phyloP scores from a whole-genome alignment of 2,113 vertebrate species.

The Myrmophylax atrothorax region DNA sequence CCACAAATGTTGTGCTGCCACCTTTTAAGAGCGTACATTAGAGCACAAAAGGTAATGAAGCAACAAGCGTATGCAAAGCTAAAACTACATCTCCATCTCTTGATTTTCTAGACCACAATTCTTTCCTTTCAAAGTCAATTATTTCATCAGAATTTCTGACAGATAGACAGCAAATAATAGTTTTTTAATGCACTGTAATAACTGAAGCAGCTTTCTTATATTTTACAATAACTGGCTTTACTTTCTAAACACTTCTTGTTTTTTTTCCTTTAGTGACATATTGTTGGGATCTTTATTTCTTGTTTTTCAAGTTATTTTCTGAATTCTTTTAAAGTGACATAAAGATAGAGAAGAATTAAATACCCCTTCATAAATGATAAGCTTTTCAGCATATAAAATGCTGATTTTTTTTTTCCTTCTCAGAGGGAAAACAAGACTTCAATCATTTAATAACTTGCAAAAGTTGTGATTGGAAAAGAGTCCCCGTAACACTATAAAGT shows the following conservation, averaged over 20 bases:
- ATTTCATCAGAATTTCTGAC: neutral
- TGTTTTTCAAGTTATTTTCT: neutral
- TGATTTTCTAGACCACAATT: neutral
- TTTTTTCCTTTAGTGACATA: neutral
- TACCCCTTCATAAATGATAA: neutral
- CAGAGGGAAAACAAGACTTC: neutral
- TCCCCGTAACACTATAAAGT: neutral
- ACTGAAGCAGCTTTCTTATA: neutral
- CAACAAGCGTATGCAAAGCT: neutral
- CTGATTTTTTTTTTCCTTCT: neutral
- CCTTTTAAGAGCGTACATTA: neutral
- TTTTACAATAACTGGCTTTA: neutral
- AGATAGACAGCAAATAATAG: neutral
- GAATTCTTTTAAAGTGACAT: neutral
- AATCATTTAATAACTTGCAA: neutral
- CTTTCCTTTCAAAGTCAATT: neutral
- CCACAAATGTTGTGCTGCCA: neutral
- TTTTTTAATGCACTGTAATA: neutral
- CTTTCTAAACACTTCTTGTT: neutral
- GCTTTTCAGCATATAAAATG: neutral
- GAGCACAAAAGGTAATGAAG: neutral
- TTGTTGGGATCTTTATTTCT: neutral
- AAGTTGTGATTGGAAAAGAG: neutral
- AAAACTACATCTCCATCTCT: neutral
- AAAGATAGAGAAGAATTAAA: neutral